These are phyloP conservation scores for Oriolus oriolus DNA, from an alignment of 2,113 vertebrate genomes.

Conservation along the genomic window DNA sequence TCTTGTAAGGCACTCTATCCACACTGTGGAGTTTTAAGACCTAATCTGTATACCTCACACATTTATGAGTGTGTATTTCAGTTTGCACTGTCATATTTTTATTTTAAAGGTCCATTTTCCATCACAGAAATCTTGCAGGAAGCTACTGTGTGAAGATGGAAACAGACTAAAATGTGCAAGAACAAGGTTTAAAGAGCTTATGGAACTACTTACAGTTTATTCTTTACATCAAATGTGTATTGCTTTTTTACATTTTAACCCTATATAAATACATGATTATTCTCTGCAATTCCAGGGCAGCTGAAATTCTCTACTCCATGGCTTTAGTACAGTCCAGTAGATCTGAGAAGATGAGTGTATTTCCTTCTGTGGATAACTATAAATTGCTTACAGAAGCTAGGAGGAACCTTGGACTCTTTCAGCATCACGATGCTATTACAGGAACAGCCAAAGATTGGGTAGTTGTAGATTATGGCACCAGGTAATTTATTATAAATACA, in stretches of 20 bases:
- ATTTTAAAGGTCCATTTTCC: background rate
- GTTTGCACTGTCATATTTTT: background rate
- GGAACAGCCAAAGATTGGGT: conserved; percentile 89
- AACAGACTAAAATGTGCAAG: background rate
- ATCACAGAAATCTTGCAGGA: background rate
- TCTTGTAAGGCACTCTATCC: background rate
- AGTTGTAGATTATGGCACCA: conserved; percentile 90
- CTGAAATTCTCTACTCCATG: conserved; percentile 89
- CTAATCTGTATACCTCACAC: background rate
- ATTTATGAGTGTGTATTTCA: background rate
- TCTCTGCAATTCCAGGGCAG: conserved; percentile 74
- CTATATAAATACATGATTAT: background rate
- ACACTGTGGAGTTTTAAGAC: background rate
- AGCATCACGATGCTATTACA: conserved; percentile 92
- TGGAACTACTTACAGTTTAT: background rate
- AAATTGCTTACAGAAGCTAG: conserved; percentile 77
- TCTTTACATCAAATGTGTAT: background rate
- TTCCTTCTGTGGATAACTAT: conserved; percentile 79
- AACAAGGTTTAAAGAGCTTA: background rate
- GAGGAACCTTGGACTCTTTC: conserved; percentile 86
- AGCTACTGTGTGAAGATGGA: background rate
- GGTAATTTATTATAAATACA: conserved; percentile 64
- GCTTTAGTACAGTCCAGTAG: conserved; percentile 78
- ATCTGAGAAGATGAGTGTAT: conserved; percentile 62
- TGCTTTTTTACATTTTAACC: background rate